Percentiles rank a stretch among this genome's conserved stretches.
phyloP scores from a whole-genome alignment of 2,797 vertebrate genomes.

The Danio choprae region DNA sequence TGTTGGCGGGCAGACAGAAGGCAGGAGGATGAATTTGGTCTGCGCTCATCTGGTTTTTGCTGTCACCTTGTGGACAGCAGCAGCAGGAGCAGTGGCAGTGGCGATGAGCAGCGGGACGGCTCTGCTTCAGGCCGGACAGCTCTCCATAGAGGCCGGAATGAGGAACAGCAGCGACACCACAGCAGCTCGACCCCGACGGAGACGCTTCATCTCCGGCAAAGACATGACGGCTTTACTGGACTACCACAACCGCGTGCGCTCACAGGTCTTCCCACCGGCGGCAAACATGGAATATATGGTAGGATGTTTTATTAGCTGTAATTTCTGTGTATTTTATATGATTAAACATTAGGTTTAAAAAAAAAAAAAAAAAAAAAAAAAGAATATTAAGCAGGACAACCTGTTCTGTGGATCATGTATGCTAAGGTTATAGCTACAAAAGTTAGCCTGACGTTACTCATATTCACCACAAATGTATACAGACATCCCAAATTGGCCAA shows the following conservation, averaged over 20 bases:
- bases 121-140: slow-evolving; percentile 48
- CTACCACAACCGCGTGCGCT: slow-evolving; percentile 87
- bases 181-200: slow-evolving; percentile 69
- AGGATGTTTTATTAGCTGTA: slow-evolving; percentile 23
- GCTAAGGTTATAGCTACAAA: too few relatives aligned
- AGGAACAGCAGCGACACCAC: slow-evolving; percentile 44
- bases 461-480: too few relatives aligned
- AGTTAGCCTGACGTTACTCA: too few relatives aligned
- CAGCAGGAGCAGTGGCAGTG: slow-evolving; percentile 65
- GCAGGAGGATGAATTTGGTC: slow-evolving; percentile 60
- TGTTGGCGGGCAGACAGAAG: neutral
- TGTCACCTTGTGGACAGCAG: slow-evolving; percentile 76
- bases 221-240: slow-evolving; percentile 83
- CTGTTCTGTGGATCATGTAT: too few relatives aligned
- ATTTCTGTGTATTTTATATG: too few relatives aligned
- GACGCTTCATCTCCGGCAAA: slow-evolving; percentile 75
- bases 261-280: slow-evolving; percentile 84
- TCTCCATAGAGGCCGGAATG: slow-evolving; percentile 37
- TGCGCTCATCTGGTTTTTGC: slow-evolving; percentile 74
- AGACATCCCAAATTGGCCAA: too few relatives aligned
- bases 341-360: too few relatives aligned
- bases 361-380: too few relatives aligned
- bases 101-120: slow-evolving; percentile 70
- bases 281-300: slow-evolving; percentile 95
- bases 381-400: too few relatives aligned